phyloP scores from a whole-genome alignment of 2,113 vertebrate genomes.

The Mus pahari region DNA sequence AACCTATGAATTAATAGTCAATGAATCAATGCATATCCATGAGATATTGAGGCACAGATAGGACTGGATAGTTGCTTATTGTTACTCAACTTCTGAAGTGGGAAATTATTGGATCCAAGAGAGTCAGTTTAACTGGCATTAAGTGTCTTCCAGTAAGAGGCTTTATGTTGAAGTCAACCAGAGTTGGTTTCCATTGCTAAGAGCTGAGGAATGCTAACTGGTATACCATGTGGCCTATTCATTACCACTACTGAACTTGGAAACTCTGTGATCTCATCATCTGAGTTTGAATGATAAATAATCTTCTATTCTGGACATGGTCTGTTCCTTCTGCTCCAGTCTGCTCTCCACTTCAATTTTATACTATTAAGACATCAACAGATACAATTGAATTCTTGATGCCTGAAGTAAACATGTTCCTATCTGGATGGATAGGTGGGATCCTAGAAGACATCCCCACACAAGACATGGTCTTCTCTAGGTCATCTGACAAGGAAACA shows the following conservation, averaged over 20 bases:
- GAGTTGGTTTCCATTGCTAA: conserved; percentile 19
- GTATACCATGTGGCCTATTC: not conserved
- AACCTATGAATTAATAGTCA: not conserved
- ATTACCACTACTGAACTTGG: not conserved
- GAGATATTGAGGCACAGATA: not conserved
- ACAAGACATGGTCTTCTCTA: not conserved
- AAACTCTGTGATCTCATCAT: not conserved
- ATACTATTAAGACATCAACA: not conserved
- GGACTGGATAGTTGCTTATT: not conserved
- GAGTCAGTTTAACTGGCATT: not conserved
- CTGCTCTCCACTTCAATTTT: not conserved
- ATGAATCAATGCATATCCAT: not conserved
- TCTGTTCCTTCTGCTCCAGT: not conserved
- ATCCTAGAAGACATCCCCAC: not conserved
- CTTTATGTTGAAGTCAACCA: not conserved
- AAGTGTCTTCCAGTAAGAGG: not conserved
- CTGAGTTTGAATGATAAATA: not conserved
- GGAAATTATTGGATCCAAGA: conserved; percentile 8
- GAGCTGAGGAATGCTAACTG: not conserved
- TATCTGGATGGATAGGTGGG: not conserved
- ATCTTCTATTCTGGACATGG: not conserved
- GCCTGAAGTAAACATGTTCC: not conserved
- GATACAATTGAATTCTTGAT: conserved; percentile 11
- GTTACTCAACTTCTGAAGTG: not conserved
- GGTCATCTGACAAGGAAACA: not conserved